These are phyloP conservation scores for Philypnodon macrostomus DNA, from an alignment of 2,797 vertebrate genomes.

Conservation along the genomic window DNA sequence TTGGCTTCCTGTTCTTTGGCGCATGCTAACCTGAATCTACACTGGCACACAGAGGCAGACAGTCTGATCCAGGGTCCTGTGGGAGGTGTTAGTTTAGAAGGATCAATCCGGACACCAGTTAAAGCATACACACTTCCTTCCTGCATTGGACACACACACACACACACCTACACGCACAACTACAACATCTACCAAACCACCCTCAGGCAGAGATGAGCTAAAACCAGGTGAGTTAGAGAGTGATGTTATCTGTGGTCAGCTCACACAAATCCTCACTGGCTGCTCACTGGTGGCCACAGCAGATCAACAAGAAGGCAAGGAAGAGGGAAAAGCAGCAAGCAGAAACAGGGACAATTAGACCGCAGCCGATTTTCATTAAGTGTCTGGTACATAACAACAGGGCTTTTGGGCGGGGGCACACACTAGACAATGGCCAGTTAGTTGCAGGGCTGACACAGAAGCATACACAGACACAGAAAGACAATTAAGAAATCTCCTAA, in stretches of 20 bases:
- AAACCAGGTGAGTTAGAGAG: conserved; percentile 23
- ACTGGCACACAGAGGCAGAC: conserved; percentile 44
- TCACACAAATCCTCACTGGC: conserved; percentile 27
- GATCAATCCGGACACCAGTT: conserved; percentile 63
- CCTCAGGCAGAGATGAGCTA: conserved; percentile 19
- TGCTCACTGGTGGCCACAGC: conserved; percentile 8
- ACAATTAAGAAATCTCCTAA: no score
- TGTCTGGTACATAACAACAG: no score
- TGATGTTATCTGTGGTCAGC: conserved; percentile 30
- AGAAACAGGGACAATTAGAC: conserved; percentile 14
- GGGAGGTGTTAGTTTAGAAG: conserved; percentile 64
- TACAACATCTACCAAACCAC: conserved; percentile 3
- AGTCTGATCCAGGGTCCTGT: conserved; percentile 62
- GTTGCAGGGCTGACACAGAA: no score
- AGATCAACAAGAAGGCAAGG: conserved; percentile 1
- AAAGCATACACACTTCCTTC: conserved; percentile 29
- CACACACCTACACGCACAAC: conserved; percentile 10
- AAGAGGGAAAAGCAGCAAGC: conserved; percentile 1
- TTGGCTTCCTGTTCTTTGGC: conserved; percentile 24
- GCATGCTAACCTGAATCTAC: conserved; percentile 34
- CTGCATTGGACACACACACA: conserved; percentile 24
- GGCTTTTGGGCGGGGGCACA: no score
- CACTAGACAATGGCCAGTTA: no score
- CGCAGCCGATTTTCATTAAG: no score
- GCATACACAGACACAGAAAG: no score